phyloP scores from a whole-genome alignment of 2,888 invertebrate genomes.

The Aphodius granarius region DNA sequence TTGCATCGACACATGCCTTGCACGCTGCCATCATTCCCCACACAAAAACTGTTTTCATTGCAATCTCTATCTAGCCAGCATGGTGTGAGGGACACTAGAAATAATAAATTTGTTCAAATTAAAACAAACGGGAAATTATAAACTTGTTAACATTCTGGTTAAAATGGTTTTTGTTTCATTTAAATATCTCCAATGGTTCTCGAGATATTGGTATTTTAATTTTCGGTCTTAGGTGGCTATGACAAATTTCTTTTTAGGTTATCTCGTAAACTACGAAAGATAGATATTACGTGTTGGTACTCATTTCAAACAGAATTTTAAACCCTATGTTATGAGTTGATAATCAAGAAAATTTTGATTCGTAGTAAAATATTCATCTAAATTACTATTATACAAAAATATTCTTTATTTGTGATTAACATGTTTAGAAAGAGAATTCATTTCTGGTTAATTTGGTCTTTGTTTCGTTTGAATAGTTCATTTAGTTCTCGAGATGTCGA shows the following conservation, averaged over 20 bases:
- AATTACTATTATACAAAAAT: too few relatives aligned
- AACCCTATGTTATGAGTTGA: neutral
- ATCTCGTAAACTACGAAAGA: neutral
- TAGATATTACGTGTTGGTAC: neutral
- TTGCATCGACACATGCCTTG: conserved; percentile 52
- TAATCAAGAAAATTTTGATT: too few relatives aligned
- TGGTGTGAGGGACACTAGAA: conserved; percentile 33
- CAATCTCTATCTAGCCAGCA: conserved; percentile 46
- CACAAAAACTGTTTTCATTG: conserved; percentile 47
- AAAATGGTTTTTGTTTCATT: neutral
- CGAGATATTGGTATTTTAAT: neutral
- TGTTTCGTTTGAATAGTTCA: too few relatives aligned
- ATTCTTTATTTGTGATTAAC: too few relatives aligned
- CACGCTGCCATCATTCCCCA: conserved; percentile 41
- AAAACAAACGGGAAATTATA: neutral
- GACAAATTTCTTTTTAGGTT: neutral
- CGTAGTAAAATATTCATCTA: too few relatives aligned
- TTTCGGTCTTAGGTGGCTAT: neutral
- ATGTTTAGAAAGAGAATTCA: too few relatives aligned
- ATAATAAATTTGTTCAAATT: conserved; percentile 10
- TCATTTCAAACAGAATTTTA: neutral
- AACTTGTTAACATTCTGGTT: neutral
- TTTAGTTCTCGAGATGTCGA: too few relatives aligned
- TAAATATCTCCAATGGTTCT: neutral
- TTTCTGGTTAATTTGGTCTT: too few relatives aligned